Base-by-base conservation (phyloP, 2,113 vertebrate species). In the Lontra canadensis region DNA sequence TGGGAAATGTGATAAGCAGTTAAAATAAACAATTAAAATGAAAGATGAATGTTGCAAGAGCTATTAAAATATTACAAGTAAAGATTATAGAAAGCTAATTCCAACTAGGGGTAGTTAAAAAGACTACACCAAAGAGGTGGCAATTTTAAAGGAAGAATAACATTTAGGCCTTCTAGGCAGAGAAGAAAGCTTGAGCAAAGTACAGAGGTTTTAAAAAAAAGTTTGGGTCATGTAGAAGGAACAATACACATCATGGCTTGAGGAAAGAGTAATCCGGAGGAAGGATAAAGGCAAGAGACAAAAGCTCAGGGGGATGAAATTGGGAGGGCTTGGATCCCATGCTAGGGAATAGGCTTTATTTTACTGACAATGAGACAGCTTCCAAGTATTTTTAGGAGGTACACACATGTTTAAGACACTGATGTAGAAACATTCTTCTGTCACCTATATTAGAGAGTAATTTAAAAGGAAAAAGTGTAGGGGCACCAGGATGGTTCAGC, bases 101-200 rank as follows among this genome's bases (percentile, higher is more conserved):
- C 17, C 2, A 92, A 84, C 21, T 34, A 44, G 12, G 47, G 25
- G 34, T 25, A 49, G 3, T 88, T 69, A 91, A 12, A 80, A 78
- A 87, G n/a, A 88, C n/a, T 94, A 92, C 23, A 42, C 25, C 13
- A 57, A 89, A 47, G 42, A 71, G 14, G 52, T n/a, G 39, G 20
- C 18, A 73, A 78, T 85, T 93, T 96, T 83, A 73, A 92, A 93
- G 23, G 39, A 44, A 87, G 23, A 95, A 95, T n/a, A 91, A n/a
- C 8, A 84, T 23, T 93, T 55, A 80, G 29, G 25, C 21, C 15
- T 88, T 84, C 23, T 25, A 80, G 17, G 39, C 52, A 61, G 26
- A 87, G 52, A 71, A 84, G 88, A 85, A 1, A 67, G 5, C 8
- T 39, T 55, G 8, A 76, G 17, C 14, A 49, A 71, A 93, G 74